A percentile compares a stretch with the other conserved stretches of the same genome.
These are phyloP conservation scores for Astyanax mexicanus DNA, from an alignment of 2,797 vertebrate species.

Conservation along the genomic window DNA sequence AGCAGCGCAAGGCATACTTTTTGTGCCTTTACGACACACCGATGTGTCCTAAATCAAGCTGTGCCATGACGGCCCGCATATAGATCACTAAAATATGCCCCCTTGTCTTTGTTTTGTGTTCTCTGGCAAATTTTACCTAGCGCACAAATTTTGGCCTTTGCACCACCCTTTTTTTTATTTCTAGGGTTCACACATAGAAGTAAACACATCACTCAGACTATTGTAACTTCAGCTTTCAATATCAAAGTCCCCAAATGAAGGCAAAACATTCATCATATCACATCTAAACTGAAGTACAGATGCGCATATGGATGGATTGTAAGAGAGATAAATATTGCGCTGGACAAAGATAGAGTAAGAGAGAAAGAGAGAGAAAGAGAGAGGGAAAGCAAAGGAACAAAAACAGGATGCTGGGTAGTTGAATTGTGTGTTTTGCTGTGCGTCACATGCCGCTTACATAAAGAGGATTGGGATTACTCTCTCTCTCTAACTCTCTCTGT, in stretches of 20 bases:
- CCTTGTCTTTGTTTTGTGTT: no score
- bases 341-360: not conserved
- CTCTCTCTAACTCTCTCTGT: conserved; percentile 15
- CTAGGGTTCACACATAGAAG: no score
- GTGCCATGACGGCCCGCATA: no score
- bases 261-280: not conserved
- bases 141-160: no score
- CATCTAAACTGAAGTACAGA: not conserved
- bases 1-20: no score
- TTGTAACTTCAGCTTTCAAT: not conserved
- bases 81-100: no score
- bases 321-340: not conserved
- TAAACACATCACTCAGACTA: not conserved
- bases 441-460: conserved; percentile 49
- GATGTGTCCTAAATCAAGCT: no score
- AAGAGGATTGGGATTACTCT: conserved; percentile 51
- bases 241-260: not conserved
- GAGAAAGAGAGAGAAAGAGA: not conserved
- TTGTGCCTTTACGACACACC: no score
- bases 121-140: no score
- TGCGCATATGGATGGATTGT: not conserved
- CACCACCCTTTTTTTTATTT: not conserved
- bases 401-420: conserved; percentile 5
- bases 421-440: conserved; percentile 21
- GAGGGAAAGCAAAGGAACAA: not conserved